Evolutionary conservation across 2,888 invertebrate species (phyloP), one percentile per base, ranked within the genome.

Genomic region (Fragum fragum): DNA sequence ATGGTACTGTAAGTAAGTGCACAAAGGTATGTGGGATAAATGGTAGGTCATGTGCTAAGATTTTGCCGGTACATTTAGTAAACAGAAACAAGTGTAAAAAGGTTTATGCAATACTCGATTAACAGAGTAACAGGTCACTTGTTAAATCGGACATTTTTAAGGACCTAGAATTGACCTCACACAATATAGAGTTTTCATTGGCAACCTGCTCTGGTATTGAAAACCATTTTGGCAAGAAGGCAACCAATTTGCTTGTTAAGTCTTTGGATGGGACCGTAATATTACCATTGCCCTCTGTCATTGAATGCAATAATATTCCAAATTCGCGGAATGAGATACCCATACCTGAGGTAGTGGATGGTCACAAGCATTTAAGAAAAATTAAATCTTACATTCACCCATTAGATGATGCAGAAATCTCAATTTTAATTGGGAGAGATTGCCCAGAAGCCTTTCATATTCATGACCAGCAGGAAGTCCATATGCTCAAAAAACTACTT

Each of bases 41-140:
- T 57, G 57, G 57, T 23, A 57, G 26, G 26, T 57, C 57, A 57
- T 57, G 57, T 57, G 26, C 23, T 3, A 57, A 57, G 23, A 57
- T 23, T 26, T n/a, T 57, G 26, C 57, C 26, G 2, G 57, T 57
- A 3, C 3, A 26, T 21, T n/a, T 57, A 14, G 57, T 14, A 11
- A 57, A 23, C 14, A 5, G 26, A 7, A 57, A 3, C 1, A 57
- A n/a, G 5, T 2, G 23, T 21, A 57, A 57, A n/a, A 57, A 23
- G 23, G 57, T 57, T 1, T 57, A 57, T 57, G 57, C 57, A 1
- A 57, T 57, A 2, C 21, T 57, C 3, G 57, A 57, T 57, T 9
- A 57, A 5, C 57, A 57, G 57, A 57, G 57, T n/a, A 57, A 57
- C 26, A 21, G n/a, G 6, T 26, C 57, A 7, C 23, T 57, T 9